Evolutionary conservation across 2,888 invertebrate genomes (phyloP).

Genomic region (Trilocha varians): DNA sequence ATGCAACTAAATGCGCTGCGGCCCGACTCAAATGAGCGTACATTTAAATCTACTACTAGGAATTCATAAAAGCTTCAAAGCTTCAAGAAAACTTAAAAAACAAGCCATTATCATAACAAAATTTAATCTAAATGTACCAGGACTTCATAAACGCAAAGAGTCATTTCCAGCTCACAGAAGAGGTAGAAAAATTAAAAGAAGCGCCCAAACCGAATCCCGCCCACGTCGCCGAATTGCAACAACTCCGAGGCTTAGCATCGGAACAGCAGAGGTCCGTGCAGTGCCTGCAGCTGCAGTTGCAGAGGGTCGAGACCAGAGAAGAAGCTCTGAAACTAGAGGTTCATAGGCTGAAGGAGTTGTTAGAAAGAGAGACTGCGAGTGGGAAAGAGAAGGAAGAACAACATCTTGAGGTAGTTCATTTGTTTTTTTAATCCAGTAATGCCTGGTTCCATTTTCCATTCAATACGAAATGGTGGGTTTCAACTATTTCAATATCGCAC

Average conservation of each 20-base stretch:
- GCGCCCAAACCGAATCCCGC: constrained; percentile 36
- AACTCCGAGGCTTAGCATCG: constrained; percentile 62
- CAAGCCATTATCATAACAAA: no score
- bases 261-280: constrained; percentile 75
- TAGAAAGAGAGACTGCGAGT: constrained; percentile 60
- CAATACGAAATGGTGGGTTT: no score
- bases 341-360: constrained; percentile 53
- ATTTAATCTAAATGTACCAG: not conserved
- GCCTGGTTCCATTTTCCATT: no score
- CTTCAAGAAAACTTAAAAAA: no score
- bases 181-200: constrained; percentile 38
- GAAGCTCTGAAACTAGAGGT: constrained; percentile 58
- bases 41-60: no score
- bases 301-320: constrained; percentile 62
- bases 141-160: not conserved
- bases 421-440: not conserved
- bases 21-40: no score
- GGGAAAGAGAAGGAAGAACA: constrained; percentile 48
- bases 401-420: constrained; percentile 37
- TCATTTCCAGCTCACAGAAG: constrained; percentile 36
- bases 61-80: no score
- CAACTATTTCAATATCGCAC: no score
- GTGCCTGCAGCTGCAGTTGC: constrained; percentile 68
- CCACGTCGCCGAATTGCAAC: constrained; percentile 50
- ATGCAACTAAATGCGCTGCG: no score